Percentiles rank a stretch among this genome's conserved stretches.
Evolutionary conservation across 2,113 vertebrate species (phyloP).

Genomic region (Melanerpes formicivorus): DNA sequence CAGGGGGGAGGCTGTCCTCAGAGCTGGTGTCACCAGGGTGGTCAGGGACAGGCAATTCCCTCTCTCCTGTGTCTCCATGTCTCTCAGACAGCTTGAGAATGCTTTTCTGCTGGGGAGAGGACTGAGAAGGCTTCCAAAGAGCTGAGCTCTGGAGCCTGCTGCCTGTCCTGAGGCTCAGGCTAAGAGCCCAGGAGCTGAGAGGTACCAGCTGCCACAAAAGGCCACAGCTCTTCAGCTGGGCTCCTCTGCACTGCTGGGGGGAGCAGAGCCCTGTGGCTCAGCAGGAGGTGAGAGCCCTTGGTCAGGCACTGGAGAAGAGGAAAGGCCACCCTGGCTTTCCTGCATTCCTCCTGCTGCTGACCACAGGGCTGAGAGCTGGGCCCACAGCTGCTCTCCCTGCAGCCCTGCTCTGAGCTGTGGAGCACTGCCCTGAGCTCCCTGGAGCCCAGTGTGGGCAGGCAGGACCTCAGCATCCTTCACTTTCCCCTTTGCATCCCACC

Average conservation of each 20-base stretch:
- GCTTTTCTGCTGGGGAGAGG: background rate
- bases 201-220: background rate
- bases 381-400: background rate
- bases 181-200: background rate
- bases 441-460: background rate
- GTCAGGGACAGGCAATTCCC: background rate
- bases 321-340: background rate
- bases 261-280: background rate
- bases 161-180: background rate
- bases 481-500: no score
- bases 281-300: background rate
- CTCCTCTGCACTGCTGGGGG: background rate
- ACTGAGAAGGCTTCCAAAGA: background rate
- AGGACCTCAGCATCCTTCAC: background rate
- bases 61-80: background rate
- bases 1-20: background rate
- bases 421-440: background rate
- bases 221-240: background rate
- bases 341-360: background rate
- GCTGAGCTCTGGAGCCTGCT: background rate
- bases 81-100: background rate
- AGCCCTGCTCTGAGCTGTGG: background rate
- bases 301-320: background rate
- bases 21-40: background rate
- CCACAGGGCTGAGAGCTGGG: background rate